These are phyloP conservation scores for Chrysolina haemoptera DNA, from an alignment of 2,888 invertebrate genomes.

Conservation along the genomic window DNA sequence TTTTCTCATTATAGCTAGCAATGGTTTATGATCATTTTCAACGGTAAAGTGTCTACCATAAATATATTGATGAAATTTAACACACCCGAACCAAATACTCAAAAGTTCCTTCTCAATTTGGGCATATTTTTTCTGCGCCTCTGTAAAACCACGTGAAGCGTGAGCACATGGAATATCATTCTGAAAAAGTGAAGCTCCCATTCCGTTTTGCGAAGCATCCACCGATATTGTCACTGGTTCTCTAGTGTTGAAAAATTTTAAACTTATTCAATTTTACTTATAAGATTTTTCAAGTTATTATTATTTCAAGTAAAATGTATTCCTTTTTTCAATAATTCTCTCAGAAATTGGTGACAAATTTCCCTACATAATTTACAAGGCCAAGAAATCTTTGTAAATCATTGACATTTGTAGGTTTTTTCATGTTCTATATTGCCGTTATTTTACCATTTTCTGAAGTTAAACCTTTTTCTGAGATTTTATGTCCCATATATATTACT, in stretches of 20 bases:
- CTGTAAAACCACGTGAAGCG: constrained; percentile 51
- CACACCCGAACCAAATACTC: constrained; percentile 57
- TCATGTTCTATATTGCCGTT: too few relatives aligned
- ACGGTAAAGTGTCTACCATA: too few relatives aligned
- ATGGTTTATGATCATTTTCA: constrained; percentile 48
- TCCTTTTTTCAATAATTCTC: constrained; percentile 51
- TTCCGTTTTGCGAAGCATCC: constrained; percentile 44
- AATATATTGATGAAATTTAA: too few relatives aligned
- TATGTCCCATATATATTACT: too few relatives aligned
- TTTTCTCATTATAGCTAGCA: constrained; percentile 30
- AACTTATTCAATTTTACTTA: constrained; percentile 56
- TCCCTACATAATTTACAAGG: constrained; percentile 52
- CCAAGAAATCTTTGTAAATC: constrained; percentile 49
- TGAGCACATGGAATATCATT: constrained; percentile 58
- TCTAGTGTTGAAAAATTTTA: constrained; percentile 59
- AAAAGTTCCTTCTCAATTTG: constrained; percentile 65
- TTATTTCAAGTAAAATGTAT: constrained; percentile 50
- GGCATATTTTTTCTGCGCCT: constrained; percentile 59
- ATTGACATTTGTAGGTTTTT: constrained; percentile 29
- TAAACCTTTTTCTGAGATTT: too few relatives aligned
- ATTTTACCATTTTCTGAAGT: too few relatives aligned
- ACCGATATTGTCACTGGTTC: constrained; percentile 49
- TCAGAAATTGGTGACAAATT: constrained; percentile 55
- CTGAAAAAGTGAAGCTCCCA: constrained; percentile 60
- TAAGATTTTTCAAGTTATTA: constrained; percentile 54